Conservation (phyloP, 2,797 vertebrate species). For the Podarcis siculus region DNA sequence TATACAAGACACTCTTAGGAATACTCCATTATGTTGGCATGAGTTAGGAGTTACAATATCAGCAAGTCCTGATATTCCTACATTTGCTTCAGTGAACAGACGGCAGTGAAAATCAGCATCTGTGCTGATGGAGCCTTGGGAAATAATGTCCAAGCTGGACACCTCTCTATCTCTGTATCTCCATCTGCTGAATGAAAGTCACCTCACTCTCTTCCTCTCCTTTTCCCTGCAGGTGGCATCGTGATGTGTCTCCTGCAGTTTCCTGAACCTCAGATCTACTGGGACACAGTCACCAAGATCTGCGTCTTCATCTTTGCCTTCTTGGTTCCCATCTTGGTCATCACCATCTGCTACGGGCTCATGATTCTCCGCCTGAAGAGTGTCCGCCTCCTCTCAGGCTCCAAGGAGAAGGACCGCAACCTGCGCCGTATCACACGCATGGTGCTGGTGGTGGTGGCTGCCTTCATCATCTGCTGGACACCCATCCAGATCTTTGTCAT, state of each 20-base stretch:
- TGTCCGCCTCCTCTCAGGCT: slow-evolving; percentile 93
- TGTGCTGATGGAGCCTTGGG: neutral
- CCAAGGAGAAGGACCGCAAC: slow-evolving; percentile 95
- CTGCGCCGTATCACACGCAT: slow-evolving; percentile 94
- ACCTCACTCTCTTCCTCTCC: slow-evolving; percentile 11
- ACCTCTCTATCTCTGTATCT: neutral
- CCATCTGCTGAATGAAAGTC: neutral
- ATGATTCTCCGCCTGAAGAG: slow-evolving; percentile 96
- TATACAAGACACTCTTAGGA: neutral
- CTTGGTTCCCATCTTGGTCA: slow-evolving; percentile 92
- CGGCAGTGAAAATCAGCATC: neutral
- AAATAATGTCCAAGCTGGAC: neutral
- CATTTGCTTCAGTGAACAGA: neutral
- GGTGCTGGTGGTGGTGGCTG: slow-evolving; percentile 96
- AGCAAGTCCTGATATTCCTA: neutral
- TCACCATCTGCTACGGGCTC: slow-evolving; percentile 94
- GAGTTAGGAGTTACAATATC: neutral
- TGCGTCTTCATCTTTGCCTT: slow-evolving; percentile 97
- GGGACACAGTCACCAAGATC: slow-evolving; percentile 93
- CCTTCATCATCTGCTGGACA: slow-evolving; percentile 97
- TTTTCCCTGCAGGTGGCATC: slow-evolving; percentile 78
- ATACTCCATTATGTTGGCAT: neutral
- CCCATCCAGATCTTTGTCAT: slow-evolving; percentile 99
- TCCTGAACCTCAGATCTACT: slow-evolving; percentile 89
- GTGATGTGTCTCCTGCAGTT: slow-evolving; percentile 88